A percentile compares a stretch with the other conserved stretches of the same genome.
These are phyloP conservation scores for Seriola aureovittata DNA, from an alignment of 2,113 vertebrate genomes.

Conservation along the genomic window DNA sequence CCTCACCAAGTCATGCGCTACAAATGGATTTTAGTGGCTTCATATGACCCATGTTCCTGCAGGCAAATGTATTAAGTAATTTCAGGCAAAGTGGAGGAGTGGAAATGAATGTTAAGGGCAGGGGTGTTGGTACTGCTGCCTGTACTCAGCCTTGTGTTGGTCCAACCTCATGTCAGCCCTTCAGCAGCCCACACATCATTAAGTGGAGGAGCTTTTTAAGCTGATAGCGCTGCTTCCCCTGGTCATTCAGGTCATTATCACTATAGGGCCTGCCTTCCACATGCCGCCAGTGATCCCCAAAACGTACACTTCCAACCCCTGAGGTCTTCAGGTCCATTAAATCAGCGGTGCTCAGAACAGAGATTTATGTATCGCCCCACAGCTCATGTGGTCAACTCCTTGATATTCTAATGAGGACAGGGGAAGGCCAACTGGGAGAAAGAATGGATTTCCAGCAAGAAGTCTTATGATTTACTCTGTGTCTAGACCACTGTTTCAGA, in stretches of 20 bases:
- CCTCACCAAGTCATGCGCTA: conserved; percentile 12
- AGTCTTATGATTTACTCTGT: conserved; percentile 38
- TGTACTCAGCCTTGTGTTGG: conserved; percentile 27
- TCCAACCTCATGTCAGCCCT: conserved; percentile 38
- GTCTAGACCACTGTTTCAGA: conserved; percentile 30
- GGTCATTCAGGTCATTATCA: conserved; percentile 47
- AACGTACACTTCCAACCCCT: conserved; percentile 8
- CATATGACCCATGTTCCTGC: conserved; percentile 27
- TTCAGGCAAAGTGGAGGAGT: conserved; percentile 37
- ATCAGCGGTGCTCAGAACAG: conserved; percentile 25
- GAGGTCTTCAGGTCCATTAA: conserved; percentile 44
- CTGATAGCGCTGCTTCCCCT: conserved; percentile 19
- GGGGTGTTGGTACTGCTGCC: conserved; percentile 17
- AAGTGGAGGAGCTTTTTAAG: conserved; percentile 47
- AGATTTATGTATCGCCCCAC: conserved; percentile 36
- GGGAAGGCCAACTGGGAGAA: conserved; percentile 46
- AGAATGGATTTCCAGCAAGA: conserved; percentile 61
- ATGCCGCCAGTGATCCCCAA: neutral
- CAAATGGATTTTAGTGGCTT: conserved; percentile 38
- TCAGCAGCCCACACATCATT: conserved; percentile 56
- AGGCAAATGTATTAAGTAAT: conserved; percentile 40
- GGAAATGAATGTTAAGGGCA: conserved; percentile 36
- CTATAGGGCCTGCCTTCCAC: conserved; percentile 28
- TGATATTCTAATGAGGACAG: conserved; percentile 60
- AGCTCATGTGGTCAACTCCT: conserved; percentile 53